Base-by-base conservation (phyloP, 2,113 vertebrate species). In the Ailuropoda melanoleuca region DNA sequence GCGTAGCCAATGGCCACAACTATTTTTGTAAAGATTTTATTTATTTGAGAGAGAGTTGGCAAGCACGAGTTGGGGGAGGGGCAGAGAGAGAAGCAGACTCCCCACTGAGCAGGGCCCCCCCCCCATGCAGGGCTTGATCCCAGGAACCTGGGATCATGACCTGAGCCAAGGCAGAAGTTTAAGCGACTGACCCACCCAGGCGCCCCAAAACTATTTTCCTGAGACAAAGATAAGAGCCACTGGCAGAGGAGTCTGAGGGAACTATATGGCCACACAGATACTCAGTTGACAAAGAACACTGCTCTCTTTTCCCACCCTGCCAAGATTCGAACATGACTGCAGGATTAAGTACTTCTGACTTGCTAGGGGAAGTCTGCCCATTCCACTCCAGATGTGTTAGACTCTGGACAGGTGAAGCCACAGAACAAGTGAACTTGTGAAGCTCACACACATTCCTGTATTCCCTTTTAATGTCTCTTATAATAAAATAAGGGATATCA, bases 281-380 rank as follows among this genome's bases (percentile, higher is more conserved):
- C 2, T 64, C 34, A 68, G 64, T 39, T 89, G 64, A 34, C 55
- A 75, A 58, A 66, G 82, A 80, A 43, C 19, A 4, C 18, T 55
- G 43, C 12, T 74, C 48, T 74, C 56, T 23, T 39, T 46, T 78
- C 68, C 37, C 34, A 5, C 15, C 8, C 19, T 31, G 10, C 31
- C 58, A 58, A 50, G 14, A 18, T 0, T 3, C 23, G 68, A 62
- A 60, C 34, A 31, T 0, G 4, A 43, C 3, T 34, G 4, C 8
- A 24, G 55, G 37, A 4, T 29, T 34, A 21, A 84, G 74, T 3
- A 21, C 37, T 39, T 62, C 56, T 26, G 31, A 86, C 29, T 19
- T 58, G 81, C n/a, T 8, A 39, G 14, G 24, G 12, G 23, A 87
- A 81, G 88, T 3, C 39, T 87, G 80, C 18, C 37, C n/a, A 68